Conservation (phyloP, 2,888 invertebrate genomes). For the Caenorhabditis sinica region DNA sequence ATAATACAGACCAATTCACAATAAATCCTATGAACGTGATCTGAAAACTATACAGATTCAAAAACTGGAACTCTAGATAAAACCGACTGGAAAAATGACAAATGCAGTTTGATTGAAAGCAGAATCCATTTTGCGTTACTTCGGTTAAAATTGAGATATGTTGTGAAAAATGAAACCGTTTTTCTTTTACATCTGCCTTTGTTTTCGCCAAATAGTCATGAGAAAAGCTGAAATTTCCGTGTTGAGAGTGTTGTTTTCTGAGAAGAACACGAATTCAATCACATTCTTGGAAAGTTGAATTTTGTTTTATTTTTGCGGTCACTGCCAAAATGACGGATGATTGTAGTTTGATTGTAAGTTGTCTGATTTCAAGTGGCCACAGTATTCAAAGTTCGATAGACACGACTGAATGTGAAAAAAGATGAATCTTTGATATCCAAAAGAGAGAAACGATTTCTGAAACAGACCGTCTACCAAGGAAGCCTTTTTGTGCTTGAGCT, state of each 20-base stretch:
- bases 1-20: conserved; percentile 59
- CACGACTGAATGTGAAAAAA: too few relatives aligned
- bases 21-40: conserved; percentile 48
- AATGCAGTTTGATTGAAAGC: background rate
- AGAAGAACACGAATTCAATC: too few relatives aligned
- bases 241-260: too few relatives aligned
- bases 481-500: conserved; percentile 36
- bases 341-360: too few relatives aligned
- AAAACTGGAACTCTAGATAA: background rate
- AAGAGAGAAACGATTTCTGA: conserved; percentile 22
- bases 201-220: too few relatives aligned
- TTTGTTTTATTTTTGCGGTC: too few relatives aligned
- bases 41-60: conserved; percentile 14
- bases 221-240: too few relatives aligned
- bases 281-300: too few relatives aligned
- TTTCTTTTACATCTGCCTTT: background rate
- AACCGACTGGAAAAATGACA: background rate
- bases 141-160: background rate
- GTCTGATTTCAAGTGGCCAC: too few relatives aligned
- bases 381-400: too few relatives aligned
- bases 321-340: too few relatives aligned
- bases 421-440: conserved; percentile 2
- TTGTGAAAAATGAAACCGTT: background rate
- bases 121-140: background rate
- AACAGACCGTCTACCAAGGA: conserved; percentile 39